Evolutionary conservation across 2,113 vertebrate species (phyloP), one percentile per base, ranked within the genome.

Genomic region (Lampris incognitus): DNA sequence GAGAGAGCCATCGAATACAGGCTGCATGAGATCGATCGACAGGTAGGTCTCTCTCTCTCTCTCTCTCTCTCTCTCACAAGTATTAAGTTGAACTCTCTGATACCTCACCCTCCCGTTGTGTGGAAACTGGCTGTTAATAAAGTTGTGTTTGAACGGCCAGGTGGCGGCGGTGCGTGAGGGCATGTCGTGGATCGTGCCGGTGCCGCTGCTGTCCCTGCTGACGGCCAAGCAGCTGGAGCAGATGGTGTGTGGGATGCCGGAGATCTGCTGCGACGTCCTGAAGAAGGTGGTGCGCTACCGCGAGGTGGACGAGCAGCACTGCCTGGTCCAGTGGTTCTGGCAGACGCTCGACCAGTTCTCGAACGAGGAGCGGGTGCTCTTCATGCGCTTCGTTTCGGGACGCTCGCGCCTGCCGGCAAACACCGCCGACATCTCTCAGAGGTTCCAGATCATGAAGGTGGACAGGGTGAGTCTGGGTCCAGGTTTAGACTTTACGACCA

Each of bases 361-460:
- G 85, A 95, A 95, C 72, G 95, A 95, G 89, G 95, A 95, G 91
- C 85, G 95, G 0, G 95, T 95, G 10, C 92, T 95, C 51, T 95
- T 95, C 88, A 93, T 95, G 93, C 94, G 95, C 78, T 95, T 95
- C 58, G 95, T 95, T 3, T 95, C 95, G 0, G 95, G 95, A 0
- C 92, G 95, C 58, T 95, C 95, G 2, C 69, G 95, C 66, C 91
- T 95, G 8, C 95, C 95, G 0, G 94, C 94, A 76, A 95, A 95
- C 91, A 94, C 94, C 0, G 94, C 95, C 7, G 95, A 95, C 89
- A 95, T 95, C 86, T 94, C 93, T 0, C 95, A 95, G 84, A 92
- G 94, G 81, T 95, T 95, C 46, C 95, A 95, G 92, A 95, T 95
- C 89, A 95, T 95, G 90, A 95, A 95, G 90, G 94, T 95, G 73